A percentile compares a stretch with the other conserved stretches of the same genome.
Evolutionary conservation across 1,140 invertebrate species (phyloP).

Genomic region (Drosophila setifemur): DNA sequence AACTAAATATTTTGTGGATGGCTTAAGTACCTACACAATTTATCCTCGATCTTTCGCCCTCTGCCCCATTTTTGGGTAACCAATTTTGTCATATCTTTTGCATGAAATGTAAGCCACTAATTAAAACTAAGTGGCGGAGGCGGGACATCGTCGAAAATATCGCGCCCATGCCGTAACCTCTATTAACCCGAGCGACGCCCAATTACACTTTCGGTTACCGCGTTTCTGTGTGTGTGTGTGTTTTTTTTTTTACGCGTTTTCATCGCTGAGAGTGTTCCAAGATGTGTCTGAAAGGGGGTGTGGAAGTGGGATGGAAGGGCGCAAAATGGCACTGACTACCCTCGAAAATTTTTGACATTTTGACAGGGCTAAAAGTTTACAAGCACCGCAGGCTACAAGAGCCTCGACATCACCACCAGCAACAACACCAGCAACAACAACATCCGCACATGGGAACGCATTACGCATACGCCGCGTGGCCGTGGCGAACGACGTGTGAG

Average conservation of each 20-base stretch:
- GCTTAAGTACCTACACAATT: conserved; percentile 2
- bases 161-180: conserved; percentile 55
- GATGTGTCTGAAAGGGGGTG: conserved; percentile 6
- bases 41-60: background rate
- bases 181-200: conserved; percentile 73
- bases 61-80: conserved; percentile 32
- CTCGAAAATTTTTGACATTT: conserved; percentile 71
- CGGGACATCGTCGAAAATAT: conserved; percentile 55
- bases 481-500: background rate
- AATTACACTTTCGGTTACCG: conserved; percentile 69
- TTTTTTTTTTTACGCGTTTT: conserved; percentile 62
- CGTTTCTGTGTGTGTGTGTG: no score
- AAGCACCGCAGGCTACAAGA: conserved; percentile 38
- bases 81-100: conserved; percentile 45
- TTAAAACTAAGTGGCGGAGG: conserved; percentile 74
- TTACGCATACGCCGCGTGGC: conserved; percentile 63
- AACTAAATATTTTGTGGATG: conserved; percentile 6
- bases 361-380: conserved; percentile 64
- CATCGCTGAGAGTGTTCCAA: conserved; percentile 33
- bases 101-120: conserved; percentile 68
- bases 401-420: conserved; percentile 31
- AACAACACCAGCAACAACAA: conserved; percentile 11
- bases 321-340: conserved; percentile 25
- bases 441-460: conserved; percentile 32
- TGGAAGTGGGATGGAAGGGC: background rate